Base-by-base conservation (phyloP, 2,888 invertebrate species). In the Podabrus alpinus region DNA sequence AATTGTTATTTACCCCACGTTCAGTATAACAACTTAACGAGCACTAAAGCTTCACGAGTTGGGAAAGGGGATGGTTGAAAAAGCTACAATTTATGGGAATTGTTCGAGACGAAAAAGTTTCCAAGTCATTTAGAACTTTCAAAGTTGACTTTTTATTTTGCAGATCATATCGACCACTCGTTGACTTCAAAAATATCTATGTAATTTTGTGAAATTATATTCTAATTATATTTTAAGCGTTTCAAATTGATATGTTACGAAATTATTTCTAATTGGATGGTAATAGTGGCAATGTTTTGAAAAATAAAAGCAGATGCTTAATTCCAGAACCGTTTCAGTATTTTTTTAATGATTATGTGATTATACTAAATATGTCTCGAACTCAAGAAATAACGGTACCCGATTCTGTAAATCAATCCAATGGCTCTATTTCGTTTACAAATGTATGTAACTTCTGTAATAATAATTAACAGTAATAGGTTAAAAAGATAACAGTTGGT, bases 401-500 rank as follows among this genome's bases (percentile, higher is more conserved):
- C 13, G 9, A 9, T 16, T 25, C 15, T 45, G 61, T 59, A 45
- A 21, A 25, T 15, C 15, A 29, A 64, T 64, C 29, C 29, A 45
- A 45, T 45, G 45, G 45, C 45, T 45, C 19, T 45, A 66, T 61
- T 70, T 62, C 64, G 62, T 19, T 64, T 66, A 70, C 19, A 19
- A 64, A 68, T 71, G 59, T 59, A n/a, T 16, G 60, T 29, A 60
- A 69, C 24, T 69, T 69, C 16, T 16, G 60, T 69, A 19, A 11
- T 15, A 64, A 64, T 64, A 64, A 64, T 64, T 64, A 64, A 64
- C 62, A 64, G 62, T 64, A 64, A 79, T 79, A 79, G 75, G 68
- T 76, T 73, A 74, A 77, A 75, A 69, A 76, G 70, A 74, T 61
- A 73, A 77, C 74, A 75, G 75, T 73, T 70, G 77, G 74, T 64